Percentiles rank a stretch among this genome's conserved stretches.
phyloP scores from a whole-genome alignment of 2,113 vertebrate species.

The Scartelaos histophorus region DNA sequence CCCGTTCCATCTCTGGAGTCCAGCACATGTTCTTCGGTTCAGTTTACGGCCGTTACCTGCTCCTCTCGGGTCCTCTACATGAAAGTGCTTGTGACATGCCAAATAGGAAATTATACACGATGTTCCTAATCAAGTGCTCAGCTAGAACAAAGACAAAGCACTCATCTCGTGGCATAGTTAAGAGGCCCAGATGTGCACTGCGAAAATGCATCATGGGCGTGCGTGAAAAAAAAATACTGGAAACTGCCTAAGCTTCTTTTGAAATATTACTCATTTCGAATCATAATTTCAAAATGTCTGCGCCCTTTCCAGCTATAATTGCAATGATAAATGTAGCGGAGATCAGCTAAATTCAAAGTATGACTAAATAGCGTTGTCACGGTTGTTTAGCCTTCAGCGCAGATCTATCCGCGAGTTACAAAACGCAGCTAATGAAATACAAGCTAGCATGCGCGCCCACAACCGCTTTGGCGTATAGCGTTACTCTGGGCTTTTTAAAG shows the following conservation, averaged over 20 bases:
- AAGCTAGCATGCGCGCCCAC: conserved; percentile 46
- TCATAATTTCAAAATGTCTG: conserved; percentile 24
- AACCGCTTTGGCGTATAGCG: conserved; percentile 23
- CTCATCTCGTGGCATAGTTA: conserved; percentile 42
- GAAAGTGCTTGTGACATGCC: conserved; percentile 72
- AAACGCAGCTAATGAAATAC: conserved; percentile 40
- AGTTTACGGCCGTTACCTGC: conserved; percentile 68
- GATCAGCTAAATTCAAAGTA: conserved; percentile 36
- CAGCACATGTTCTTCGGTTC: background rate
- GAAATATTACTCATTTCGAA: conserved; percentile 40
- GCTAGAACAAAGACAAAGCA: conserved; percentile 68
- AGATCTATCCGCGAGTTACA: conserved; percentile 38
- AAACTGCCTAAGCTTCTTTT: conserved; percentile 17
- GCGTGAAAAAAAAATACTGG: conserved; percentile 33
- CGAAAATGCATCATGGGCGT: background rate
- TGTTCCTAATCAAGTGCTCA: conserved; percentile 75
- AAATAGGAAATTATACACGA: conserved; percentile 71
- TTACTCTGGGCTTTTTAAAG: conserved; percentile 26
- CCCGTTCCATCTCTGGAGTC: conserved; percentile 44
- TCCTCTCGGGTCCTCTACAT: conserved; percentile 64
- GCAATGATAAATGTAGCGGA: conserved; percentile 39
- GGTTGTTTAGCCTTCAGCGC: conserved; percentile 25
- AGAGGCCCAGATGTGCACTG: conserved; percentile 27
- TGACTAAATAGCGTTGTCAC: conserved; percentile 35
- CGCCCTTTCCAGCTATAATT: conserved; percentile 37